Base-by-base conservation (phyloP, 2,113 vertebrate species). In the Mus spicilegus region DNA sequence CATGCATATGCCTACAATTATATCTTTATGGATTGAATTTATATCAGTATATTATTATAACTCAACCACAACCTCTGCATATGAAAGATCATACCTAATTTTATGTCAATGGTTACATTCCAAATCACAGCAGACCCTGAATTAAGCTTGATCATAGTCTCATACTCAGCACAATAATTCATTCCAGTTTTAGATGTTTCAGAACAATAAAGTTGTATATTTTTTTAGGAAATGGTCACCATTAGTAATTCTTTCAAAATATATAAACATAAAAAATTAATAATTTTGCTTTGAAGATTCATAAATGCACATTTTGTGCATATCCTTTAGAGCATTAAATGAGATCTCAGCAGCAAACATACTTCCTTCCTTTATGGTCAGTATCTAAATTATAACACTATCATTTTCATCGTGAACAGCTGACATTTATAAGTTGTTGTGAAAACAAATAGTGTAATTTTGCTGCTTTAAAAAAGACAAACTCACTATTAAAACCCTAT, bases 401-500 rank as follows among this genome's bases (percentile, higher is more conserved):
- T 87, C 76, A 95, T 87, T 95, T 95, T 97, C 76, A 80, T 33
- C 87, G 51, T 58, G 33, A 70, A 54, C 84, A 88, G 69, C 56
- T 92, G 92, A 93, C 36, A 90, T 91, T 96, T 86, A 96, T 82
- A 92, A 26, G 36, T 88, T 91, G 36, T 75, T 20, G 12, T 88
- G 5, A 87, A 95, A 96, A 95, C 46, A 96, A 97, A 97, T 73
- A 39, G 54, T 33, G 39, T 69, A 69, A 92, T 95, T 94, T 81
- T 93, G 24, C n/a, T 90, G 58, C 54, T 87, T 96, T 94, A 73
- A 63, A 89, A 77, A 94, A 93, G 70, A 96, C 26, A 94, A 95
- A 95, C 10, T 76, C 54, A 56, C 54, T 36, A 84, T 22, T 94
- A 93, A 93, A 81, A 42, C 28, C 3, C 0, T 13, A 75, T 85